Percentiles rank a stretch among this genome's conserved stretches.
Conservation (phyloP, 2,888 invertebrate genomes). For the Phengaris alcon region DNA sequence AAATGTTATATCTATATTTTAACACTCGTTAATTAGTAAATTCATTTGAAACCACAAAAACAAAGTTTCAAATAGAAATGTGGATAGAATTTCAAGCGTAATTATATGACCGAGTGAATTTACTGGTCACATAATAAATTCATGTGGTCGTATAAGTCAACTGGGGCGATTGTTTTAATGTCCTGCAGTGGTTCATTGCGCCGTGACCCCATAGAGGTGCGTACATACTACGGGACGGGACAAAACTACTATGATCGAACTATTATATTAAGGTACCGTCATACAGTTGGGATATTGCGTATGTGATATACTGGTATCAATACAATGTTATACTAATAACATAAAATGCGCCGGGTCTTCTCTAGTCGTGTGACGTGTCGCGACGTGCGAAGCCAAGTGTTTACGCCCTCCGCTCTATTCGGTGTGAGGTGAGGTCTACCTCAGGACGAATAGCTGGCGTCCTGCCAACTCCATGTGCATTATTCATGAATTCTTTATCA, state of each 20-base stretch:
- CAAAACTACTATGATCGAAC: not conserved
- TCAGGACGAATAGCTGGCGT: slow-evolving; percentile 60
- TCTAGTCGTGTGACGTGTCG: no score
- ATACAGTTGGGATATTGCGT: not conserved
- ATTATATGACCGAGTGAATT: slow-evolving; percentile 1
- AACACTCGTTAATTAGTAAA: not conserved
- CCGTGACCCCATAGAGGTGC: slow-evolving; percentile 18
- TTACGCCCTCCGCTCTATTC: slow-evolving; percentile 30
- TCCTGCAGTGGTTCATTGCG: slow-evolving; percentile 25
- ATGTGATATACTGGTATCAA: no score
- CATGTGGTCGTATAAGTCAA: slow-evolving; percentile 18
- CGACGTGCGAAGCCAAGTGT: not conserved
- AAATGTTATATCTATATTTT: not conserved
- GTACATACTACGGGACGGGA: not conserved
- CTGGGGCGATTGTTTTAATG: slow-evolving; percentile 23
- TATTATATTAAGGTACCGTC: not conserved
- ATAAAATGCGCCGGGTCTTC: no score
- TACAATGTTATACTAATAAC: no score
- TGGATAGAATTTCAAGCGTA: not conserved
- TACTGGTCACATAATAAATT: slow-evolving; percentile 18
- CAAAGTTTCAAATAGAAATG: not conserved
- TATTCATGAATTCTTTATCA: slow-evolving; percentile 51
- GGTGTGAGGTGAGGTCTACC: slow-evolving; percentile 48
- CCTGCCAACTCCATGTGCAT: slow-evolving; percentile 50
- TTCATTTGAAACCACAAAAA: not conserved